phyloP scores from a whole-genome alignment of 2,797 vertebrate genomes.

The Synanceia verrucosa region DNA sequence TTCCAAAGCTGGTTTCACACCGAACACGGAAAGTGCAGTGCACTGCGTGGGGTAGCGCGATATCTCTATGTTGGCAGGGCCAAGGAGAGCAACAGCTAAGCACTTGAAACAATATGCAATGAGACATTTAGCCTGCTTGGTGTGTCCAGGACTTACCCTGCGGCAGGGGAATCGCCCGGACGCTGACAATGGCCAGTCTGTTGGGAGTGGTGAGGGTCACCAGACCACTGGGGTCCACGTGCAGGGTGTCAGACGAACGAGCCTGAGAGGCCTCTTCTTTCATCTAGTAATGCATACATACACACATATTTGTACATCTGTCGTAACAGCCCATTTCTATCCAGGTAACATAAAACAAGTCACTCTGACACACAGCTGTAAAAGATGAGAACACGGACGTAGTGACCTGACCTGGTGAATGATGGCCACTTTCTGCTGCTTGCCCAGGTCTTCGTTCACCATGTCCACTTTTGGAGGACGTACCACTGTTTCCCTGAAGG shows the following conservation, averaged over 20 bases:
- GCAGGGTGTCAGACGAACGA: conserved; percentile 86
- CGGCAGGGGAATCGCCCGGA: conserved; percentile 90
- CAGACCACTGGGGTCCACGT: conserved; percentile 88
- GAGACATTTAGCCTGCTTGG: neutral
- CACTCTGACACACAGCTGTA: too few relatives aligned
- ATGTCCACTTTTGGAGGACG: conserved; percentile 96
- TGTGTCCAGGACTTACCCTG: conserved; percentile 71
- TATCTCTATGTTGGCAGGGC: neutral
- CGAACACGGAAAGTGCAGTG: too few relatives aligned
- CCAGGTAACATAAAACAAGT: neutral
- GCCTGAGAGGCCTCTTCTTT: conserved; percentile 86
- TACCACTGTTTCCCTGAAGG: conserved; percentile 94
- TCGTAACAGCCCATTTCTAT: conserved; percentile 22
- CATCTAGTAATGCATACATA: conserved; percentile 74
- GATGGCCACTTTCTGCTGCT: conserved; percentile 92
- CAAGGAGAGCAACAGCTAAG: too few relatives aligned
- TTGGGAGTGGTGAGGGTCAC: conserved; percentile 92
- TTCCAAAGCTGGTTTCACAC: too few relatives aligned
- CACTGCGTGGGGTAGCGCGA: too few relatives aligned
- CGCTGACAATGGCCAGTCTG: conserved; percentile 87
- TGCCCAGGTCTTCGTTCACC: conserved; percentile 97
- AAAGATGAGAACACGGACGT: too few relatives aligned
- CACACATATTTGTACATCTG: neutral
- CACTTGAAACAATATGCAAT: too few relatives aligned
- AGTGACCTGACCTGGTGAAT: conserved; percentile 90